Evolutionary conservation across 37 sponge, comb jelly and placozoan species (phyloP).

Genomic region (Eunapius fragilis): DNA sequence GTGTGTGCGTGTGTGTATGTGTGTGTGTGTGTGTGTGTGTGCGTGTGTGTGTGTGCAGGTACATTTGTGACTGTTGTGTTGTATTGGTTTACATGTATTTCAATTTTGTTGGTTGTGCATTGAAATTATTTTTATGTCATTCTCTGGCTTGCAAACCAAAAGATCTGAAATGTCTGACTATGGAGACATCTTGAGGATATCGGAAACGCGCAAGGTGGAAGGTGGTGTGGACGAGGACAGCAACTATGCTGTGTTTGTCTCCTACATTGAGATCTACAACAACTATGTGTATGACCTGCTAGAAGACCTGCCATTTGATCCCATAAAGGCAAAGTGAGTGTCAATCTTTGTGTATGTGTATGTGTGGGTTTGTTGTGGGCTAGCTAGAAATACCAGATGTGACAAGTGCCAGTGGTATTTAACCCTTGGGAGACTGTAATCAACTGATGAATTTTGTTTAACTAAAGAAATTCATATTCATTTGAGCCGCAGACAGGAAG

Average conservation of each 20-base stretch:
- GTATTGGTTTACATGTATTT: not conserved
- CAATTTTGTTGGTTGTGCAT: too few species aligned
- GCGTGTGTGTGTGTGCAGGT: too few species aligned
- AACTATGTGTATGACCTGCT: conserved; percentile 95
- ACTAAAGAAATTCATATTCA: too few species aligned
- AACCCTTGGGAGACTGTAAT: too few species aligned
- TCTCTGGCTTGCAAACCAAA: not conserved
- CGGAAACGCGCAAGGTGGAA: conserved; percentile 47
- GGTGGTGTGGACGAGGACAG: conserved; percentile 86
- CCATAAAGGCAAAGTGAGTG: conserved; percentile 48
- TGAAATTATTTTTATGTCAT: not conserved
- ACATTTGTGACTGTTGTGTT: too few species aligned
- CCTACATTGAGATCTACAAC: conserved; percentile 97
- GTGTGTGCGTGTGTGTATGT: not conserved
- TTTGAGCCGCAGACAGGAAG: too few species aligned
- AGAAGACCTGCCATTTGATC: conserved; percentile 68
- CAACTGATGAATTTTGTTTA: too few species aligned
- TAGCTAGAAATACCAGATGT: too few species aligned
- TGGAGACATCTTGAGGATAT: conserved; percentile 64
- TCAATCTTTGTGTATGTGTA: not conserved
- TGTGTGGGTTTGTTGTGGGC: not conserved
- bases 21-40: too few species aligned
- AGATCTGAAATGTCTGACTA: conserved; percentile 72
- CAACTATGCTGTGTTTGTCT: conserved; percentile 91
- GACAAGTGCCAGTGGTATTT: too few species aligned